Conservation (phyloP, 2,797 vertebrate species). For the Rhinoraja longicauda region DNA sequence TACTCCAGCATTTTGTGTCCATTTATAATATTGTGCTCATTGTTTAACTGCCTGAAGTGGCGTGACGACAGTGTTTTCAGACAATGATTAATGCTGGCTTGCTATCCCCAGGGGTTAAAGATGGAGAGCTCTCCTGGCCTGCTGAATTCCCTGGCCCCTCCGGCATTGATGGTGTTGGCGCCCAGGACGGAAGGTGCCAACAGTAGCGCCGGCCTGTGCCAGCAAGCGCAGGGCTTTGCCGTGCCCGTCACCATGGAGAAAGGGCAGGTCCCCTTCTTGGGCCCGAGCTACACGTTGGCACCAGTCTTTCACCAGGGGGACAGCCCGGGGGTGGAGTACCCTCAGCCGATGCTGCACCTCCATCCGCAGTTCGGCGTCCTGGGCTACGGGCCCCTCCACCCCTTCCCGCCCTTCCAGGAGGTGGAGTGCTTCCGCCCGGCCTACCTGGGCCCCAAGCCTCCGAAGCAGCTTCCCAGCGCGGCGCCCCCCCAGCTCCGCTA, state of each 20-base stretch:
- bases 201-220: slow-evolving; percentile 14
- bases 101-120: not conserved
- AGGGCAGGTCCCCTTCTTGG: slow-evolving; percentile 43
- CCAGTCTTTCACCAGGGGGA: slow-evolving; percentile 43
- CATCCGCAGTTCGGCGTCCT: slow-evolving; percentile 44
- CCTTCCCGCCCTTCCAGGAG: slow-evolving; percentile 44
- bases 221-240: slow-evolving; percentile 42
- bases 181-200: slow-evolving; percentile 43
- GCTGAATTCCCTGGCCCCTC: slow-evolving; percentile 42
- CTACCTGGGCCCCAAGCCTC: slow-evolving; percentile 40
- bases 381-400: slow-evolving; percentile 42
- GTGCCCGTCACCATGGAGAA: slow-evolving; percentile 43
- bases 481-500: slow-evolving; percentile 43
- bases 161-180: slow-evolving; percentile 46
- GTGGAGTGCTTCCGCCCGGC: slow-evolving; percentile 41
- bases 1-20: too few species aligned
- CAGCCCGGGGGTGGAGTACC: slow-evolving; percentile 36
- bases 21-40: too few species aligned
- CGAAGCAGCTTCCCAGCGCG: slow-evolving; percentile 39
- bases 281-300: slow-evolving; percentile 43
- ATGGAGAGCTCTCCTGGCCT: slow-evolving; percentile 43
- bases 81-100: not conserved
- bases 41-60: too few species aligned
- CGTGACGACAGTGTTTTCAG: not conserved
- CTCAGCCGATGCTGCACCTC: slow-evolving; percentile 43